Percentiles rank a stretch among this genome's conserved stretches.
Conservation (phyloP, 53 echinoderm and acorn worm species). For the Apostichopus leukothele region DNA sequence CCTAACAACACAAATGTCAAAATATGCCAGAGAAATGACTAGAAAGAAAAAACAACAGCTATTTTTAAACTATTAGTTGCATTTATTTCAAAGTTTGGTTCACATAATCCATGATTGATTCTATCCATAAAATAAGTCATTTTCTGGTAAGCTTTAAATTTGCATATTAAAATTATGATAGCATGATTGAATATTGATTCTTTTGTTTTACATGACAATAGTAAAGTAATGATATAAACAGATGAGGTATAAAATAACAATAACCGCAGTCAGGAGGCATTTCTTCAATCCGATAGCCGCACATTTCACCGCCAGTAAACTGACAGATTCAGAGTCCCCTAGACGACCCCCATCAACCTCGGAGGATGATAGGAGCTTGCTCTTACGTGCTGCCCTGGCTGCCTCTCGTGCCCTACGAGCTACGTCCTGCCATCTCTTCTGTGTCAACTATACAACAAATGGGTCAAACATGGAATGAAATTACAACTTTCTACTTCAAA, state of each 20-base stretch:
- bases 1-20: too few relatives aligned
- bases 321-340: constrained; percentile 18
- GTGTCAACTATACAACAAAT: constrained; percentile 48
- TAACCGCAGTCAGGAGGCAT: neutral
- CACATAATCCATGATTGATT: too few relatives aligned
- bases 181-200: too few relatives aligned
- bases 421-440: constrained; percentile 63
- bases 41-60: too few relatives aligned
- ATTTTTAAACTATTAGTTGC: too few relatives aligned
- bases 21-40: too few relatives aligned
- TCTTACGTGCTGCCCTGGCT: constrained; percentile 33
- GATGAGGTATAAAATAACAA: constrained; percentile 31
- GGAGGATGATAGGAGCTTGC: neutral
- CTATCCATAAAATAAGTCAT: too few relatives aligned
- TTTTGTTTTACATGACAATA: constrained; percentile 40
- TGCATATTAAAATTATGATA: too few relatives aligned
- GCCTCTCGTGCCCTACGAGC: constrained; percentile 57
- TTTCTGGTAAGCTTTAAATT: too few relatives aligned
- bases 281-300: constrained; percentile 5
- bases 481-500: too few relatives aligned
- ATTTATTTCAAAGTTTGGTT: too few relatives aligned
- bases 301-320: neutral
- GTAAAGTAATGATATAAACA: constrained; percentile 48
- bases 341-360: neutral
- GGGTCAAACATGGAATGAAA: too few relatives aligned